Evolutionary conservation across 2,797 vertebrate species (phyloP), one percentile per base, ranked within the genome.

Genomic region (Cichlasoma orientale): DNA sequence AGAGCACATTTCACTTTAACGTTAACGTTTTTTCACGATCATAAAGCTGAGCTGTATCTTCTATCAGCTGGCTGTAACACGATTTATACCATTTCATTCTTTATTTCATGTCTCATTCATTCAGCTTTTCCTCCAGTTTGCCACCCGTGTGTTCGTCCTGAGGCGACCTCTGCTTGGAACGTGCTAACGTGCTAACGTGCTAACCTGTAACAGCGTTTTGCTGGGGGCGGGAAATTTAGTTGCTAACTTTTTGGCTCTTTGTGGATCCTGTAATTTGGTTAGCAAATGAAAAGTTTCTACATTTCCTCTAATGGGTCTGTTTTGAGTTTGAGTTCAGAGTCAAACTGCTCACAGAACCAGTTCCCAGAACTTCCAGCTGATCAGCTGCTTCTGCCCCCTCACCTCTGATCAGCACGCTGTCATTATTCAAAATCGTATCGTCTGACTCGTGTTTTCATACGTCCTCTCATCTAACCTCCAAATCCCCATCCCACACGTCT

Each of bases 281-380:
- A 16, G 41, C 44, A 1, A 18, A 66, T 44, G 7, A 18, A 9
- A 44, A 44, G 21, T 63, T 63, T 38, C 12, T 11, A 38, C 10
- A 38, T 36, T 36, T 36, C 36, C 36, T 36, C 31, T 7, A 31
- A 36, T 9, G 33, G 9, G 33, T 38, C 29, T 6, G 7, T 31
- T 31, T 31, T 31, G n/a, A 23, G 38, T 61, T 41, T 41, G 14
- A 44, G 44, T 63, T 11, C 4, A 5, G 41, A 13, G 13, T 8
- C 33, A 36, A 9, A 2, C 9, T 9, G 8, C 23, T 63, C 1
- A 0, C 58, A 23, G 0, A 25, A 63, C 1, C 4, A 13, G 2
- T 33, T 33, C 18, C 29, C 3, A 5, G 18, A 10, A 33, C 4
- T 44, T 13, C 38, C 38, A 13, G 38, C 21, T 25, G 11, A 63